A percentile compares a stretch with the other conserved stretches of the same genome.
phyloP scores from a whole-genome alignment of 2,797 vertebrate species.

The Pampus argenteus region DNA sequence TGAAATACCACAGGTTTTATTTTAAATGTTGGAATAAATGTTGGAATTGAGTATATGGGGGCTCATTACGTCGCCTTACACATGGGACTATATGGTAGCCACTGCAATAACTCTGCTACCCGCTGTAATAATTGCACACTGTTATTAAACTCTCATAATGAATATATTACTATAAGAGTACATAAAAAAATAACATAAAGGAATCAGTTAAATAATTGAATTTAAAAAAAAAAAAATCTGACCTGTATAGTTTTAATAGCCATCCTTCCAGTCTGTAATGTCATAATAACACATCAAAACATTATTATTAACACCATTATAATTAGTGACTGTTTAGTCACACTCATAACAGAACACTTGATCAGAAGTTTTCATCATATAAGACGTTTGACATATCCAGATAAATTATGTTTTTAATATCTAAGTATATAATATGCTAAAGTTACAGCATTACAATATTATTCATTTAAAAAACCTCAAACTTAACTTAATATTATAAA shows the following conservation, averaged over 20 bases:
- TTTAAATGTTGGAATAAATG: not conserved
- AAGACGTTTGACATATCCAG: not conserved
- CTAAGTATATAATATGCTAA: not conserved
- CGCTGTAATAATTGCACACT: not conserved
- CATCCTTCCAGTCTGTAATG: not conserved
- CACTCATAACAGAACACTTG: not conserved
- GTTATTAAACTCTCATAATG: not conserved
- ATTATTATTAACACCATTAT: not conserved
- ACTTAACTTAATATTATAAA: not conserved
- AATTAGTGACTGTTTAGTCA: not conserved
- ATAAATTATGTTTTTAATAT: not conserved
- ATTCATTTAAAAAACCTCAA: not conserved
- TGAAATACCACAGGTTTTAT: not conserved
- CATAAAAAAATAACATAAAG: too few species aligned
- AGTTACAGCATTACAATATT: not conserved
- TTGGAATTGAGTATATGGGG: not conserved
- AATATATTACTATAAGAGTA: not conserved
- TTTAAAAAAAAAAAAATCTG: too few species aligned
- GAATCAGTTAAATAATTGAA: too few species aligned
- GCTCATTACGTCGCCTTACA: not conserved
- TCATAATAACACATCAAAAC: not conserved
- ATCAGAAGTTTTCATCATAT: not conserved
- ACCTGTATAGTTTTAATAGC: too few species aligned
- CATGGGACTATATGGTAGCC: not conserved
- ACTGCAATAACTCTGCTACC: not conserved